Evolutionary conservation across 2,797 vertebrate species (phyloP).

Genomic region (Peromyscus eremicus): DNA sequence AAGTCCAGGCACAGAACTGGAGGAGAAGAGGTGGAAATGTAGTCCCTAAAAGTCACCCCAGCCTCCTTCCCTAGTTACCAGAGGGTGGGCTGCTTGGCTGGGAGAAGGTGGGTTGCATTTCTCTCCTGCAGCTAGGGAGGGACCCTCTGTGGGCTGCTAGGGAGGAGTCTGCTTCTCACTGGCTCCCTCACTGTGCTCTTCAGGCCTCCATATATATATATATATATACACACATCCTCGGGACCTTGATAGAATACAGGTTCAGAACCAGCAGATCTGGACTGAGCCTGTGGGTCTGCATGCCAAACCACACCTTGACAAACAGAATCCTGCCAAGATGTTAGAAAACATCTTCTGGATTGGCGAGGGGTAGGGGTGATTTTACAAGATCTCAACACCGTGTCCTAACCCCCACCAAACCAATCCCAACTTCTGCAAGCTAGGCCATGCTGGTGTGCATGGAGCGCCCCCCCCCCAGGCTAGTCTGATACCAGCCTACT

Average conservation of each 20-base stretch:
- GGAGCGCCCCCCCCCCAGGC: not conserved
- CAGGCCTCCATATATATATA: not conserved
- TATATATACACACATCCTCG: no score
- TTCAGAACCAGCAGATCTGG: not conserved
- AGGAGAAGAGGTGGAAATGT: constrained; percentile 63
- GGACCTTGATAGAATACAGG: not conserved
- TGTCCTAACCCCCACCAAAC: not conserved
- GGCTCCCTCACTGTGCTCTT: not conserved
- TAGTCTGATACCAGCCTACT: not conserved
- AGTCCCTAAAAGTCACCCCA: not conserved
- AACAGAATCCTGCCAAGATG: not conserved
- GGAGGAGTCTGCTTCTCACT: not conserved
- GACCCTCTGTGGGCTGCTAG: not conserved
- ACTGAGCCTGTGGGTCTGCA: not conserved
- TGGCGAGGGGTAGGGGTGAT: not conserved
- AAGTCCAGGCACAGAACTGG: constrained; percentile 67
- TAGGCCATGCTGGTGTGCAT: not conserved
- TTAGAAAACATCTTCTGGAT: not conserved
- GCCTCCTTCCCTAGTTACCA: not conserved
- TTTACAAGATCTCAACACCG: not conserved
- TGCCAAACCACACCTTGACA: not conserved
- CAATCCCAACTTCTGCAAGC: not conserved
- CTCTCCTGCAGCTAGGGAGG: no score
- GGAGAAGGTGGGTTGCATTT: not conserved
- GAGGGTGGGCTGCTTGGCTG: not conserved